These are phyloP conservation scores for Cepaea hortensis DNA, from an alignment of 2,888 invertebrate species.

Conservation along the genomic window DNA sequence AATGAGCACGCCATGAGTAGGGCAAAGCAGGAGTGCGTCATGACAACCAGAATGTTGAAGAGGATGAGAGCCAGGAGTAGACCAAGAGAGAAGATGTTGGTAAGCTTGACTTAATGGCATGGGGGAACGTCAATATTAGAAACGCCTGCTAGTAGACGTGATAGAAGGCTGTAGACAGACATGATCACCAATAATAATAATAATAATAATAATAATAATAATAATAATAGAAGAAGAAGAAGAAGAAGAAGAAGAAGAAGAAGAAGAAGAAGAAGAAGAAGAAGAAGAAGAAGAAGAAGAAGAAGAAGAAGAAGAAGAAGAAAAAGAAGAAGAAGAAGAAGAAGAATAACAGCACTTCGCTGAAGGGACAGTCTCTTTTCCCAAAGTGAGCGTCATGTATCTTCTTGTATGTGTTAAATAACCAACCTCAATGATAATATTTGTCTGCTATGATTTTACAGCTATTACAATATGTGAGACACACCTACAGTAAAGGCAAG, in stretches of 20 bases:
- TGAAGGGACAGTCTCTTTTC: neutral
- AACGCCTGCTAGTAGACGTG: neutral
- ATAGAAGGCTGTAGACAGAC: neutral
- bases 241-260: neutral
- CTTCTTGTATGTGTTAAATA: too few relatives aligned
- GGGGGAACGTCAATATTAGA: too few relatives aligned
- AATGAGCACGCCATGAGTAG: too few relatives aligned
- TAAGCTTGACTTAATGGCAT: neutral
- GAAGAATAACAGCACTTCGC: neutral
- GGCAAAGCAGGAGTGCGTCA: neutral
- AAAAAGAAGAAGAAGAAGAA: neutral
- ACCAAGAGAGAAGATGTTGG: too few relatives aligned
- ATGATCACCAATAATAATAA: neutral
- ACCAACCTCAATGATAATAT: too few relatives aligned
- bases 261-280: neutral
- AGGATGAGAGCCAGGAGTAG: neutral
- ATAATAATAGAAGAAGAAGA: neutral
- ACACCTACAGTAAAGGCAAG: too few relatives aligned
- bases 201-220: neutral
- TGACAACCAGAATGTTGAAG: constrained; percentile 1
- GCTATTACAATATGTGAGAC: too few relatives aligned
- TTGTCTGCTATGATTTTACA: too few relatives aligned
- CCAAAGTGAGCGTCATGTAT: neutral
- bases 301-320: neutral
- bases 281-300: neutral